Evolutionary conservation across 1,140 invertebrate genomes (phyloP).

Genomic region (Danaus melanippus): DNA sequence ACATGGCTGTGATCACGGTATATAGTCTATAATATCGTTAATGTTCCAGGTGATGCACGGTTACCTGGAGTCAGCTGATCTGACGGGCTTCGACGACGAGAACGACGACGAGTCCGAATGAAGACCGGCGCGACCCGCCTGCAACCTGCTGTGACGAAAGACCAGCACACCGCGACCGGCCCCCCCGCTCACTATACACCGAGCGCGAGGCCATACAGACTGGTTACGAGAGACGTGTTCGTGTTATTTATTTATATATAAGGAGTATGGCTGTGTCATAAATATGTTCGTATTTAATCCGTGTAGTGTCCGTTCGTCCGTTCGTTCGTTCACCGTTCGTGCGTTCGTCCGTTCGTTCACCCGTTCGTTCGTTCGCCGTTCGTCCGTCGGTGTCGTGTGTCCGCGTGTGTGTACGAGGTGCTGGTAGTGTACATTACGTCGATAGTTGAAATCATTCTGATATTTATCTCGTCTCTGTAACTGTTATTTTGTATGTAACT

Average conservation of each 20-base stretch:
- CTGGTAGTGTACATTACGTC: slow-evolving; percentile 37
- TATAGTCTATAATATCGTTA: too few species aligned
- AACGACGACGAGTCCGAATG: slow-evolving; percentile 86
- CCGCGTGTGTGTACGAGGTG: slow-evolving; percentile 35
- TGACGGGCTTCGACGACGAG: slow-evolving; percentile 81
- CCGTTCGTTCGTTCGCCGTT: too few species aligned
- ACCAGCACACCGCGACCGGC: neutral
- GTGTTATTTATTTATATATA: slow-evolving; percentile 46
- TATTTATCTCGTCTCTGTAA: too few species aligned
- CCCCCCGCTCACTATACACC: neutral
- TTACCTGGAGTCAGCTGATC: slow-evolving; percentile 80
- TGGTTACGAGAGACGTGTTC: slow-evolving; percentile 6
- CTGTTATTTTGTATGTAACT: too few species aligned
- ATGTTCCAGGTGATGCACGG: slow-evolving; percentile 72
- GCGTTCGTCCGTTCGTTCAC: too few species aligned
- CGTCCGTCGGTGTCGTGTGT: too few species aligned
- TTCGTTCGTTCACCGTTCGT: too few species aligned
- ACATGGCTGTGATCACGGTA: too few species aligned
- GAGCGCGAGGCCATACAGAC: neutral
- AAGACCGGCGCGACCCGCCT: slow-evolving; percentile 50
- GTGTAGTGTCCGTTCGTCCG: too few species aligned
- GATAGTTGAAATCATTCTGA: neutral
- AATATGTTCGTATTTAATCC: slow-evolving; percentile 34
- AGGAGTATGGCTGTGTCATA: slow-evolving; percentile 50
- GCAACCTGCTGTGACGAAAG: slow-evolving; percentile 41